Evolutionary conservation across 2,113 vertebrate genomes (phyloP), one percentile per base, ranked within the genome.

Genomic region (Podarcis raffonei): DNA sequence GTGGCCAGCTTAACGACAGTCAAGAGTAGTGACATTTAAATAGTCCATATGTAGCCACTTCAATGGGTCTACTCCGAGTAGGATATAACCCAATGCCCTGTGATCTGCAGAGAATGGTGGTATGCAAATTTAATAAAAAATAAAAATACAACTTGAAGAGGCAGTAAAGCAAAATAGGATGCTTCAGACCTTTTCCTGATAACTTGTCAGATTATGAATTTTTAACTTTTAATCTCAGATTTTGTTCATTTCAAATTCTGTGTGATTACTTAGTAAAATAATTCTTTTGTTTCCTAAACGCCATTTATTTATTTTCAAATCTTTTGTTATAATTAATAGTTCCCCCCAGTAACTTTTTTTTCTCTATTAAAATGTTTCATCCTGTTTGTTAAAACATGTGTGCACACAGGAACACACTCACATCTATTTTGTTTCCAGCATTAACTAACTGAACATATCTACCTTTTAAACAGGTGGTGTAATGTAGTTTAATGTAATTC

Each of bases 381-480:
- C 30, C 42, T 13, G 4, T 53, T 39, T 72, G 25, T 62, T 82
- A 39, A 65, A 39, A 59, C 79, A 2, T 69, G 23, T 69, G 68
- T 30, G 9, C 30, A 71, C 25, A 12, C 25, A 71, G 30, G 30
- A 30, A 27, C 68, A 69, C 65, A 69, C 25, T 8, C 85, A 25
- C 59, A 15, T 79, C 62, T 48, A 62, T 32, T 89, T 90, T 92
- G 65, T 72, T 76, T 5, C 35, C 75, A 74, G 15, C 9, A 2
- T 39, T 76, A 87, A 53, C 42, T 89, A 71, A 68, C 37, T 91
- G 79, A 88, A 85, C 59, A n/a, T 77, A 90, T 0, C 6, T 71
- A 80, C 57, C 13, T 77, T 59, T 76, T 62, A 62, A 39, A 77
- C 15, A n/a, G n/a, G 22, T 35, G 27, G 71, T 74, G 27, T 12